Conservation (phyloP, 2,797 vertebrate species). For the Helarctos malayanus region DNA sequence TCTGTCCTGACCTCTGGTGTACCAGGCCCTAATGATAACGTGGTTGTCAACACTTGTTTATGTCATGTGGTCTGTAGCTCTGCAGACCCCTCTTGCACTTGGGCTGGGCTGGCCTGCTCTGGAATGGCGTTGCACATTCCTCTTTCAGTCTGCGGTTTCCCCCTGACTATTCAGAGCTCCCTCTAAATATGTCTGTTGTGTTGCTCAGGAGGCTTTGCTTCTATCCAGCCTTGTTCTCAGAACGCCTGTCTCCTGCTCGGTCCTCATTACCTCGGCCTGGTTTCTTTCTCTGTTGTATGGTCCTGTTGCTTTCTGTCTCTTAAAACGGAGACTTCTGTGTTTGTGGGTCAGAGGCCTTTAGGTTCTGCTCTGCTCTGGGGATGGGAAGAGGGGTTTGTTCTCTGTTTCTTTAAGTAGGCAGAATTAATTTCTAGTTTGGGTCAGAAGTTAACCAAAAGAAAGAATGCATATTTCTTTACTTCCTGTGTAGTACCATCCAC, state of each 20-base stretch:
- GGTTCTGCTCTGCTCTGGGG: background rate
- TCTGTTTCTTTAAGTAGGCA: constrained; percentile 43
- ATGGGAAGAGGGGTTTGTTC: background rate
- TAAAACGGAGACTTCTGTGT: constrained; percentile 58
- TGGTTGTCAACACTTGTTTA: background rate
- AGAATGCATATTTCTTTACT: constrained; percentile 34
- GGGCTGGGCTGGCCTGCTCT: background rate
- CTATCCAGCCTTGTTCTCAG: background rate
- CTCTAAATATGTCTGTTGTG: constrained; percentile 18
- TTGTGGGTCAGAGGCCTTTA: constrained; percentile 1
- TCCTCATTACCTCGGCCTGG: background rate
- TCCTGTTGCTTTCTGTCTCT: constrained; percentile 26
- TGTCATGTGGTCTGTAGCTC: background rate
- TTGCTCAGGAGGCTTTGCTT: constrained; percentile 40
- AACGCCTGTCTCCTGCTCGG: background rate
- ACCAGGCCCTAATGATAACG: background rate
- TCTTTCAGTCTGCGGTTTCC: background rate
- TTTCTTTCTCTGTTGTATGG: constrained; percentile 6
- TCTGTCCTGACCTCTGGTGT: background rate
- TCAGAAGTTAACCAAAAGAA: constrained; percentile 57
- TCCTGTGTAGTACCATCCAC: background rate
- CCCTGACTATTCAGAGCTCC: background rate
- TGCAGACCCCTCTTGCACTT: background rate
- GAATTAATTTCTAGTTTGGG: constrained; percentile 60
- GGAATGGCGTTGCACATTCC: background rate